Evolutionary conservation across 2,113 vertebrate species (phyloP), one percentile per base, ranked within the genome.

Genomic region (Otus sunia): DNA sequence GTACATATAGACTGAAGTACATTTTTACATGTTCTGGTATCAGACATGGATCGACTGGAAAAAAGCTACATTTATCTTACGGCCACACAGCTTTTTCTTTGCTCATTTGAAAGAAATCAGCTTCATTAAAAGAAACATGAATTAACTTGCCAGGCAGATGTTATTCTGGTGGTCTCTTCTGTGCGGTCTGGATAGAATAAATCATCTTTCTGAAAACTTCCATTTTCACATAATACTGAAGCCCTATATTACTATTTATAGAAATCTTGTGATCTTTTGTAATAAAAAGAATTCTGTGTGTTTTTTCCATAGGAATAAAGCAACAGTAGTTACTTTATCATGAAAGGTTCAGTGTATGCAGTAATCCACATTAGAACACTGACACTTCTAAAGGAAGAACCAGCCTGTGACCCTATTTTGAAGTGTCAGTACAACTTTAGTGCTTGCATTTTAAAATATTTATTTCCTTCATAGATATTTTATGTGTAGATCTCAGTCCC

Each of bases 391-490:
- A 94, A 94, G 96, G 82, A 94, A 52, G 91, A 96, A 88, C 94
- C 89, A 96, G 91, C 93, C 96, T 93, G 94, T 96, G 95, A 97
- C 96, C 98, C 92, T 95, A 90, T 97, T 97, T 97, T 97, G 96
- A 98, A 97, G 94, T 95, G 94, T 92, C 93, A 95, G 92, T 87
- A 86, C 50, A 90, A 96, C 55, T 79, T 96, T 73, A 97, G 87
- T 86, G 94, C 96, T 96, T 97, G 94, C 90, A 92, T 97, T 97
- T 92, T 98, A 88, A 98, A 98, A 98, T 98, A 98, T 97, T 98
- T 96, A 98, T 98, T 97, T 96, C 93, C 96, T 98, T 98, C 97
- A 98, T 96, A 95, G 97, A 97, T 97, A 98, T 97, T 97, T 98
- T 88, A 97, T 97, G 96, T 80, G 94, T 68, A 92, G 89, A 96